These are phyloP conservation scores for Macrosiphum euphorbiae DNA, from an alignment of 2,888 invertebrate genomes.

Conservation along the genomic window DNA sequence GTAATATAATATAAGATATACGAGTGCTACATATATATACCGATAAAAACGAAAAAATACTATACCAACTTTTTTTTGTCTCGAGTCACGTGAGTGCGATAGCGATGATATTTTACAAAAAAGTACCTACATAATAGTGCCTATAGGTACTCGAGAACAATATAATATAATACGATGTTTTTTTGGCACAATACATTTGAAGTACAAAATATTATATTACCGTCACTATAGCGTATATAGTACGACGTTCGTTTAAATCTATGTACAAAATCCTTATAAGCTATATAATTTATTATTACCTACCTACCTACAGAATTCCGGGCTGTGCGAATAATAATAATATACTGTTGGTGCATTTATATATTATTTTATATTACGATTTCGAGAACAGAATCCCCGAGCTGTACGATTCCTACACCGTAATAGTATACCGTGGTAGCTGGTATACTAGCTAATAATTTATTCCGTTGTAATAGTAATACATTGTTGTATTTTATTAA, in stretches of 20 bases:
- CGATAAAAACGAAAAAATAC: not conserved
- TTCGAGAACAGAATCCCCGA: not conserved
- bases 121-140: not conserved
- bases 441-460: not conserved
- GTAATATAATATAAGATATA: not conserved
- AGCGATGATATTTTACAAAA: not conserved
- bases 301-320: not conserved
- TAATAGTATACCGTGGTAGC: too few relatives aligned
- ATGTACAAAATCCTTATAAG: not conserved
- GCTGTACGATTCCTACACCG: not conserved
- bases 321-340: not conserved
- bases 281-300: not conserved
- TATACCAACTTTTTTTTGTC: not conserved
- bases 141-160: not conserved
- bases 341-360: not conserved
- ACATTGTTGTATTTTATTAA: not conserved
- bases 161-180: not conserved
- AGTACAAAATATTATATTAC: not conserved
- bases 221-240: not conserved
- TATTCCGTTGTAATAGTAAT: not conserved
- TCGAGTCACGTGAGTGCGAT: not conserved
- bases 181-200: not conserved
- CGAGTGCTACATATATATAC: not conserved
- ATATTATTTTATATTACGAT: not conserved
- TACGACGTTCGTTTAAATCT: not conserved